Evolutionary conservation across 2,797 vertebrate genomes (phyloP).

Genomic region (Gambusia yucatana): DNA sequence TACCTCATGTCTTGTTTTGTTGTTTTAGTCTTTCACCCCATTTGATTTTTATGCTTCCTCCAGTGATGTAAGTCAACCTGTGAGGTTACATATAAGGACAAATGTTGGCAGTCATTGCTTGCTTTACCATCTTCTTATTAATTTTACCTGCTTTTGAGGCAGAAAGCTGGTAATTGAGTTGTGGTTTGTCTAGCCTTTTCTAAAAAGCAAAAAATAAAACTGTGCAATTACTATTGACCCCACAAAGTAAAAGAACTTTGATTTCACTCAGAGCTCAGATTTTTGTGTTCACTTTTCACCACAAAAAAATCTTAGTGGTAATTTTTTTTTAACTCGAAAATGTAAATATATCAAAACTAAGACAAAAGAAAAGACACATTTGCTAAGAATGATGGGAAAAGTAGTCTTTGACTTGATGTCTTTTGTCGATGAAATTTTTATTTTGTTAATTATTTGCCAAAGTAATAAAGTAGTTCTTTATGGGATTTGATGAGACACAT

Average conservation of each 20-base stretch:
- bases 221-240: neutral
- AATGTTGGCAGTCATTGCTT: neutral
- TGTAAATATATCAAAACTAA: neutral
- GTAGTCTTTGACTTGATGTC: neutral
- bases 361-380: neutral
- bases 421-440: neutral
- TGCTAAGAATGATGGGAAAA: neutral
- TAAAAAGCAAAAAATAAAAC: neutral
- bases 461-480: neutral
- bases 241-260: neutral
- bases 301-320: neutral
- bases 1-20: neutral
- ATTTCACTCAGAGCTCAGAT: neutral
- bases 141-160: neutral
- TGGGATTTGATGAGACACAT: neutral
- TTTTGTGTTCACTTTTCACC: neutral
- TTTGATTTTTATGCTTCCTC: neutral
- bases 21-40: slow-evolving; percentile 7
- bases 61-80: neutral
- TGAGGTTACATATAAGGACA: neutral
- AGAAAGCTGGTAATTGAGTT: neutral
- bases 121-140: neutral
- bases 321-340: neutral
- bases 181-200: neutral
- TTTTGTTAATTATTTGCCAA: neutral